These are phyloP conservation scores for Rhimphoctona megacephalus DNA, from an alignment of 2,888 invertebrate species.

Conservation along the genomic window DNA sequence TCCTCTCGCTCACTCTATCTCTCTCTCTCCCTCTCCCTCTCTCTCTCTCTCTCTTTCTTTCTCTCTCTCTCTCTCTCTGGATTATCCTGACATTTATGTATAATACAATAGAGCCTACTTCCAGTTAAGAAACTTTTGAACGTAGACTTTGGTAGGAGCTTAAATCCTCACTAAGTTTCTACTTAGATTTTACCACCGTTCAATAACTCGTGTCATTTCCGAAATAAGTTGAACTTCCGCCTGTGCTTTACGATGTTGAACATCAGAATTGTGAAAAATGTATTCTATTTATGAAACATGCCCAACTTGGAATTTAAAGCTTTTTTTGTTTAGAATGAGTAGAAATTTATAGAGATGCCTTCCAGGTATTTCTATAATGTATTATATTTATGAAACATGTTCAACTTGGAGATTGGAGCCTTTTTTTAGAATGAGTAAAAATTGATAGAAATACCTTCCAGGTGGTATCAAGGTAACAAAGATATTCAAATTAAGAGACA, in stretches of 20 bases:
- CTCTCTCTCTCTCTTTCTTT: not conserved
- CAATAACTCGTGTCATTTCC: not conserved
- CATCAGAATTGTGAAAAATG: no score
- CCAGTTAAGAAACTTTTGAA: not conserved
- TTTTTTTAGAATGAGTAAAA: no score
- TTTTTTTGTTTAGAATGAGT: no score
- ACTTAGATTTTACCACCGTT: not conserved
- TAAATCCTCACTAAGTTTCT: not conserved
- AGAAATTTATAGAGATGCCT: no score
- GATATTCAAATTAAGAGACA: no score
- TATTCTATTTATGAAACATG: no score
- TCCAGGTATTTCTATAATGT: no score
- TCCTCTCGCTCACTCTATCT: not conserved
- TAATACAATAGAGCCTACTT: not conserved
- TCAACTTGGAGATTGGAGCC: no score
- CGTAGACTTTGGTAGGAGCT: not conserved
- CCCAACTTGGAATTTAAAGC: no score
- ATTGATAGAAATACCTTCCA: no score
- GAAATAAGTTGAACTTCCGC: not conserved
- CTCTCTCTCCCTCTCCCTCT: not conserved
- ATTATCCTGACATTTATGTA: not conserved
- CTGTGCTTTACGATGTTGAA: not conserved
- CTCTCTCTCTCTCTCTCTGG: not conserved
- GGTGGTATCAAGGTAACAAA: no score
- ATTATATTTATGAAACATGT: no score